A percentile compares a stretch with the other conserved stretches of the same genome.
Conservation (phyloP, 2,113 vertebrate genomes). For the Pseudolaguvia tuberculata region DNA sequence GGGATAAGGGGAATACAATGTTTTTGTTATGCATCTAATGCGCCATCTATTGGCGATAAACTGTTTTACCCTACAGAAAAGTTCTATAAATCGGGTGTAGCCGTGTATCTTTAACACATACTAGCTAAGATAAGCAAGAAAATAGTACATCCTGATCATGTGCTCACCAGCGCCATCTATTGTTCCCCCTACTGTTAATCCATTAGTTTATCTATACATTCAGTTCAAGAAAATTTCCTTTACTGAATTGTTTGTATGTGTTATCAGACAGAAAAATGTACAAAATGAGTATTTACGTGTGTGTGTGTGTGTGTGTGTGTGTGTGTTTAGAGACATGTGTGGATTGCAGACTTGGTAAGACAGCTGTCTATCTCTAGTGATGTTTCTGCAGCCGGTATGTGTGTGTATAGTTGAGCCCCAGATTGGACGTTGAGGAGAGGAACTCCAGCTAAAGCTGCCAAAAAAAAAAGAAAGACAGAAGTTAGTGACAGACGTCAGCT, state of each 20-base stretch:
- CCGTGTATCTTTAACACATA: too few relatives aligned
- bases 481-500: background rate
- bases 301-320: constrained; percentile 17
- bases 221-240: background rate
- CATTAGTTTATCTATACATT: too few relatives aligned
- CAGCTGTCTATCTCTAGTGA: constrained; percentile 42
- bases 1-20: too few relatives aligned
- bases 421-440: constrained; percentile 53
- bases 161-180: too few relatives aligned
- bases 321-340: constrained; percentile 47
- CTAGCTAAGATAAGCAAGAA: too few relatives aligned
- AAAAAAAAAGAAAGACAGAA: constrained; percentile 34
- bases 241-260: background rate
- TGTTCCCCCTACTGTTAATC: too few relatives aligned
- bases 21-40: too few relatives aligned
- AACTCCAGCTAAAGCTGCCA: constrained; percentile 47
- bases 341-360: constrained; percentile 47
- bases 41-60: too few relatives aligned
- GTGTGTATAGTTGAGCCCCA: constrained; percentile 58
- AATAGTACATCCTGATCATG: too few relatives aligned
- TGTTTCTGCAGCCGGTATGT: constrained; percentile 41
- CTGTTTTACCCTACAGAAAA: too few relatives aligned
- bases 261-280: background rate
- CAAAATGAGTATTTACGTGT: too few relatives aligned
- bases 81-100: too few relatives aligned